Conservation (phyloP, 1,140 invertebrate genomes). For the Zophobas morio region DNA sequence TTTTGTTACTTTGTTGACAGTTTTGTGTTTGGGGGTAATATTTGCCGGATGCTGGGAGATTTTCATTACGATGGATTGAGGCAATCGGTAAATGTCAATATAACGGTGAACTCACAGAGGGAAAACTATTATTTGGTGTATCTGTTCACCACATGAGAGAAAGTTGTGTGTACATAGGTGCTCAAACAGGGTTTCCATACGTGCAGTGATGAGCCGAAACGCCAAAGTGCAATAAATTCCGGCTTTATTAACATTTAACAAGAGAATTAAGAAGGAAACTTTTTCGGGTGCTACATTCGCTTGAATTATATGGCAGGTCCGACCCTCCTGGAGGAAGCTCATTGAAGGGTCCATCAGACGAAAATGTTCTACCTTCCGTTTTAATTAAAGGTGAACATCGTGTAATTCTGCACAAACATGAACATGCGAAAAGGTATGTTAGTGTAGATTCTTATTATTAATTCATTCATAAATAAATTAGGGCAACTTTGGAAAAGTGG, state of each 20-base stretch:
- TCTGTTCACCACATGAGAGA: slow-evolving; percentile 4
- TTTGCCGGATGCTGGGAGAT: background rate
- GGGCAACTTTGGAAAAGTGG: too few relatives aligned
- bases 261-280: background rate
- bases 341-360: background rate
- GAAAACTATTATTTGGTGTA: slow-evolving; percentile 22
- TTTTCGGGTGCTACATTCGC: background rate
- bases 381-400: background rate
- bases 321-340: background rate
- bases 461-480: too few relatives aligned
- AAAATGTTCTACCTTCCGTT: background rate
- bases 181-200: background rate
- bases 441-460: too few relatives aligned
- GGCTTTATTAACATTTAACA: too few relatives aligned
- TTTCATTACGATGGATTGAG: slow-evolving; percentile 1
- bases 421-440: too few relatives aligned
- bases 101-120: background rate
- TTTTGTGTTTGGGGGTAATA: slow-evolving; percentile 1
- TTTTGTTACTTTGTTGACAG: slow-evolving; percentile 17
- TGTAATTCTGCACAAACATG: background rate
- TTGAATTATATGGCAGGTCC: background rate
- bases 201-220: background rate
- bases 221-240: background rate
- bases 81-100: slow-evolving; percentile 14
- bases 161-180: slow-evolving; percentile 9